A percentile compares a stretch with the other conserved stretches of the same genome.
phyloP scores from a whole-genome alignment of 2,888 invertebrate species.

The Stramonita haemastoma region DNA sequence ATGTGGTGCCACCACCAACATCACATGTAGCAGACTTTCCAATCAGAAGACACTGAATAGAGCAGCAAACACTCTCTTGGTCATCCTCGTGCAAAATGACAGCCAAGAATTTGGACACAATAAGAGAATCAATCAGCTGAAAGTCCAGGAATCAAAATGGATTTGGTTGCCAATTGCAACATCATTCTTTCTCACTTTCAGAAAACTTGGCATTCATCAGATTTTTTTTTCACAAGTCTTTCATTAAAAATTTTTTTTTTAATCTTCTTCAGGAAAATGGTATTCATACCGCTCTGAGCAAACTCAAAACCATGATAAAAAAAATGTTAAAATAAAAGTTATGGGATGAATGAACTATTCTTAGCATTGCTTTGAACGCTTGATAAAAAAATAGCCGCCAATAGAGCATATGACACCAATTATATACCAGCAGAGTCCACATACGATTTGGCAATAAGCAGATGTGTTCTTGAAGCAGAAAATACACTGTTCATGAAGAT shows the following conservation, averaged over 20 bases:
- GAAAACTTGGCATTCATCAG: background rate
- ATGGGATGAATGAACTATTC: background rate
- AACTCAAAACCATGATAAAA: background rate
- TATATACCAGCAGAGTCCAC: background rate
- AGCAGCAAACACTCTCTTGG: conserved; percentile 2
- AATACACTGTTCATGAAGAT: background rate
- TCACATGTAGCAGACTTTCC: conserved; percentile 8
- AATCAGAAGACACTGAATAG: conserved; percentile 16
- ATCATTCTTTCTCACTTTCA: background rate
- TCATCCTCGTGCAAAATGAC: conserved; percentile 3
- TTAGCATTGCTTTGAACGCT: background rate
- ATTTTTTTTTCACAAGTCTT: background rate
- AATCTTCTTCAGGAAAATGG: background rate
- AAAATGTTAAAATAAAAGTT: background rate
- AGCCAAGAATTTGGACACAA: background rate
- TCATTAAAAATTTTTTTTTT: background rate
- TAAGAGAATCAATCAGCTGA: background rate
- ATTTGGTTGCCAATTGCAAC: conserved; percentile 27
- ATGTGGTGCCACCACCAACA: background rate
- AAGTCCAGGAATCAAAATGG: conserved; percentile 1
- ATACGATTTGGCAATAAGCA: background rate
- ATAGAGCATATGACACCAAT: background rate
- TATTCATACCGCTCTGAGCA: background rate
- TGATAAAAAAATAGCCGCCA: conserved; percentile 1
- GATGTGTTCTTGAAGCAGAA: background rate